Base-by-base conservation (phyloP, 2,888 invertebrate species). In the Exephanes ischioxanthus region DNA sequence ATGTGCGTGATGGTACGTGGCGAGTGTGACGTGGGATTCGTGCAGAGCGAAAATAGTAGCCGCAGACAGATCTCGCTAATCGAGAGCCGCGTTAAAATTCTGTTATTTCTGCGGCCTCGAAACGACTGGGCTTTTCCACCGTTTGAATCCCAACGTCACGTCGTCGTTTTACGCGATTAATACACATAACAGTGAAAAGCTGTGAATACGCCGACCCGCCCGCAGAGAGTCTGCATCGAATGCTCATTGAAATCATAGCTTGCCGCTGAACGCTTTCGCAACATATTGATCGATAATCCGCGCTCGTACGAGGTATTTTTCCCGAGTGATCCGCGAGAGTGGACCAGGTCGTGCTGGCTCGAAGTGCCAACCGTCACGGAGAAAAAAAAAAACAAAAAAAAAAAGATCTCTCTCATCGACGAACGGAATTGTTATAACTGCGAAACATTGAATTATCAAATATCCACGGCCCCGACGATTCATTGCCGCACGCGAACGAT, bases 261-360 rank as follows among this genome's bases (percentile, higher is more conserved):
- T 22, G 83, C 26, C 37, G 51, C 63, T 19, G 55, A 75, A 81
- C 75, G 83, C 83, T 83, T 83, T 83, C 67, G 71, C 75, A 76
- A 58, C 76, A 61, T 77, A 83, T 83, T 80, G 75, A 72, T 76
- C 85, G 76, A 85, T 85, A 85, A 85, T 83, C 66, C 75, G 71
- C 1, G 63, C 41, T 70, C 41, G 19, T 58, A 26, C 58, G 67
- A 55, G 63, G 53, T 67, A 33, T 71, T 67, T n/a, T 83, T 85
- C 66, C 58, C 71, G 72, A 76, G 58, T 51, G 55, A 76, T 80
- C 30, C 76, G 76, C 58, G 71, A 76, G 79, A 85, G 70, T 53
- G 75, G 70, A 61, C 68, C 55, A 5, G 73, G 41, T 53, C 63
- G 33, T 53, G 33, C 26, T 71, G 33, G 33, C 53, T 19, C 37